Percentiles rank a stretch among this genome's conserved stretches.
Evolutionary conservation across 2,113 vertebrate species (phyloP).

Genomic region (Eulacestoma nigropectus): DNA sequence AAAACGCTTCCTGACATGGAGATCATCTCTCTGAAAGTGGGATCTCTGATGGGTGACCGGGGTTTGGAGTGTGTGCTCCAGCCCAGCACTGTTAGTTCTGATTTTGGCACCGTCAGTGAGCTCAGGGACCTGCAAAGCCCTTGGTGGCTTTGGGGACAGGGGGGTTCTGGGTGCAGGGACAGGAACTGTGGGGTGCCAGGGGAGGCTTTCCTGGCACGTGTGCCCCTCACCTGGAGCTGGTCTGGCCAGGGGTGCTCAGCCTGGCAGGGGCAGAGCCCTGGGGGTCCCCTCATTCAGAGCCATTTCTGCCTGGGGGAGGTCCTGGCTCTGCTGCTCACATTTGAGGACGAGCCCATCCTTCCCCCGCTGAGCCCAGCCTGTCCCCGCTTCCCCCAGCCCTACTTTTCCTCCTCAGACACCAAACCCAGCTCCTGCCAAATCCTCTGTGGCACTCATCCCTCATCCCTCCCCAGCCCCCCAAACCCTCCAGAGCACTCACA

Average conservation of each 20-base stretch:
- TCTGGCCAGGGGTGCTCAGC: not conserved
- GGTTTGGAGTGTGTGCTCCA: not conserved
- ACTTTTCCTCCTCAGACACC: not conserved
- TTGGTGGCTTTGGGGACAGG: not conserved
- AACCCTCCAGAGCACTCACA: not conserved
- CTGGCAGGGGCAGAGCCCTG: not conserved
- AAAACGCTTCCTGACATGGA: rapidly evolving
- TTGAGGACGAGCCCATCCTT: rapidly evolving
- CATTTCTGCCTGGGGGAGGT: not conserved
- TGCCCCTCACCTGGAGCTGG: not conserved
- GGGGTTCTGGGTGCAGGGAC: not conserved
- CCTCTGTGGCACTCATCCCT: not conserved
- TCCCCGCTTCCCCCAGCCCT: not conserved
- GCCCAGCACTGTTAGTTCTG: not conserved
- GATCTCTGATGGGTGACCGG: rapidly evolving
- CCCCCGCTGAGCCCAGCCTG: not conserved
- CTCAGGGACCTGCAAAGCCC: not conserved
- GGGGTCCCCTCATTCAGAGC: not conserved
- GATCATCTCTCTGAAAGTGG: rapidly evolving
- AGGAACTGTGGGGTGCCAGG: rapidly evolving
- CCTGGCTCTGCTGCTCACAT: not conserved
- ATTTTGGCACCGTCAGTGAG: rapidly evolving
- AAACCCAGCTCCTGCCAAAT: not conserved
- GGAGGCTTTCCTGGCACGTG: not conserved
- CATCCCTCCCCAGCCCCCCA: not conserved